These are phyloP conservation scores for Hydriomena furcata DNA, from an alignment of 2,888 invertebrate genomes.

Conservation along the genomic window DNA sequence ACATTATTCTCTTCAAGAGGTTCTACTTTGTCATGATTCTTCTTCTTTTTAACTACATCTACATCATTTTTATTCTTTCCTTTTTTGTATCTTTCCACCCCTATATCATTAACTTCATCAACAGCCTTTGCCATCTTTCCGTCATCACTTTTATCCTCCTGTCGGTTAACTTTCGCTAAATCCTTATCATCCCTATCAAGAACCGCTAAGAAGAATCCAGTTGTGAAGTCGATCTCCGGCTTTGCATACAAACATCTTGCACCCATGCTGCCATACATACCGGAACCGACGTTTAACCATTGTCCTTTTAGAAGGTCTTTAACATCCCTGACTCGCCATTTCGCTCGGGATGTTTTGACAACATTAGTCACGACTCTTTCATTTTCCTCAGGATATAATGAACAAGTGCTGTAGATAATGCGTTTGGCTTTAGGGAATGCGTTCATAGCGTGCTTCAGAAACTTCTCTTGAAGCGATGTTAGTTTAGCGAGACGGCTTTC, in stretches of 20 bases:
- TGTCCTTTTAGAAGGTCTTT: slow-evolving; percentile 84
- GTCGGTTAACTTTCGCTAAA: slow-evolving; percentile 45
- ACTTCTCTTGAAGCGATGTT: slow-evolving; percentile 91
- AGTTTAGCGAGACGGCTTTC: slow-evolving; percentile 85
- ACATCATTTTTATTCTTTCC: slow-evolving; percentile 9
- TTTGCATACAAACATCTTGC: slow-evolving; percentile 90
- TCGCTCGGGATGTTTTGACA: slow-evolving; percentile 77
- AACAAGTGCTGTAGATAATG: slow-evolving; percentile 98
- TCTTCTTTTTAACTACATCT: slow-evolving; percentile 25
- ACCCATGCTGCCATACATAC: slow-evolving; percentile 86
- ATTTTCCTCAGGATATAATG: slow-evolving; percentile 94
- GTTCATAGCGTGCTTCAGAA: slow-evolving; percentile 93
- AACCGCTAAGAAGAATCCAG: slow-evolving; percentile 97
- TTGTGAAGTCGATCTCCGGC: slow-evolving; percentile 91
- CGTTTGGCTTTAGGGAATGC: slow-evolving; percentile 92
- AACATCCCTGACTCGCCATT: slow-evolving; percentile 86
- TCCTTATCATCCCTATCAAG: slow-evolving; percentile 86
- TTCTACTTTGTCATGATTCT: slow-evolving; percentile 22
- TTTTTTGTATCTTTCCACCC: slow-evolving; percentile 4
- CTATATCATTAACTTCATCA: slow-evolving; percentile 8
- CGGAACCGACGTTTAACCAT: slow-evolving; percentile 88
- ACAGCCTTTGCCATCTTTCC: background rate
- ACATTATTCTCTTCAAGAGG: slow-evolving; percentile 10
- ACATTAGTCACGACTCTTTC: slow-evolving; percentile 93
- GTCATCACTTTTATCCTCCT: slow-evolving; percentile 31